Evolutionary conservation across 2,797 vertebrate species (phyloP).

Genomic region (Serranus cabrilla): DNA sequence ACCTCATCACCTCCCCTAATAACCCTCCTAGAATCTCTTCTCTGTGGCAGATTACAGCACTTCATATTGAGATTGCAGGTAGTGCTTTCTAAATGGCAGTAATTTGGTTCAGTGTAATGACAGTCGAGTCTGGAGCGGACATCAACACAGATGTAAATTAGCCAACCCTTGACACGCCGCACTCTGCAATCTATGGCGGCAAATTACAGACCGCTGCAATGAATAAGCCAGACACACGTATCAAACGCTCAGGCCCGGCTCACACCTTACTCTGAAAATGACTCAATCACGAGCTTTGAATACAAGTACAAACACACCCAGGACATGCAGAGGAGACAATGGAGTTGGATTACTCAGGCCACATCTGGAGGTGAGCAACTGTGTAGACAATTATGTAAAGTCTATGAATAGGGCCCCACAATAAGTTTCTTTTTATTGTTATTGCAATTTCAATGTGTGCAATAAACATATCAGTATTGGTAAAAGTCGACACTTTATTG

Average conservation of each 20-base stretch:
- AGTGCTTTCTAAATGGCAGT: conserved; percentile 43
- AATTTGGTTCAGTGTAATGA: conserved; percentile 52
- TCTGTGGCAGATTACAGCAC: conserved; percentile 44
- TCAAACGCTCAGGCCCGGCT: conserved; percentile 39
- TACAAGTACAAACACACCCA: conserved; percentile 36
- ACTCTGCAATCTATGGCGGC: conserved; percentile 41
- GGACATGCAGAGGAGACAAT: conserved; percentile 1
- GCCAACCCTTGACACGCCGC: conserved; percentile 41
- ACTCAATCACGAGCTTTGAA: conserved; percentile 44
- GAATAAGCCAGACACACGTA: conserved; percentile 30
- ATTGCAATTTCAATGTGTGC: no score
- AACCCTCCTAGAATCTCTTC: conserved; percentile 26
- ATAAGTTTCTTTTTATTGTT: no score
- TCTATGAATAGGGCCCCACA: no score
- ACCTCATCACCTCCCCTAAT: conserved; percentile 29
- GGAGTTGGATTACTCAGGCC: conserved; percentile 17
- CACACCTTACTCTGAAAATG: conserved; percentile 29
- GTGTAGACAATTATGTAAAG: not conserved
- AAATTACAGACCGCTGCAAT: conserved; percentile 64
- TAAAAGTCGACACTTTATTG: no score
- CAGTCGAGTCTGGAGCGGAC: conserved; percentile 35
- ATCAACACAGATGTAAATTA: conserved; percentile 50
- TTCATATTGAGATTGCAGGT: conserved; percentile 49
- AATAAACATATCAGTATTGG: no score
- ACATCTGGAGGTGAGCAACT: conserved; percentile 5